These are phyloP conservation scores for Tiliacea citrago DNA, from an alignment of 2,888 invertebrate species.

Conservation along the genomic window DNA sequence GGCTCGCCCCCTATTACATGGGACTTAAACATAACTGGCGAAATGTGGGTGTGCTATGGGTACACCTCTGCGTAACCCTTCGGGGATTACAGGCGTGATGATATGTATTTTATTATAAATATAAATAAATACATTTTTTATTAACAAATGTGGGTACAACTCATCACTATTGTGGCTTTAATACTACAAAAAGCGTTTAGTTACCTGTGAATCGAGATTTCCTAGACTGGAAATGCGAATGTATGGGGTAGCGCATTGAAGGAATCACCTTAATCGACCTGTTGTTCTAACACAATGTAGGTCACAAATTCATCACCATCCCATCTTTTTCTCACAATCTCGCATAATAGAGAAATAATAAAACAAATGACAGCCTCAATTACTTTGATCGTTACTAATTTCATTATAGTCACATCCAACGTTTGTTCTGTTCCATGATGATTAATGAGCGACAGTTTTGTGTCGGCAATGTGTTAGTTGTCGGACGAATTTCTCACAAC, in stretches of 20 bases:
- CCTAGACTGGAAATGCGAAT: neutral
- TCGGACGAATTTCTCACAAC: conserved; percentile 51
- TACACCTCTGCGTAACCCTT: too few species aligned
- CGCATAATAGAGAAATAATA: conserved; percentile 55
- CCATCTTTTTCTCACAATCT: conserved; percentile 9
- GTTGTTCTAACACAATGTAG: conserved; percentile 15
- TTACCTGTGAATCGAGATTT: neutral
- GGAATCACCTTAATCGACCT: neutral
- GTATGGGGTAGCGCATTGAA: neutral
- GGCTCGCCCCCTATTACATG: too few species aligned
- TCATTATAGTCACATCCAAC: conserved; percentile 41
- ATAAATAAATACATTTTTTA: too few species aligned
- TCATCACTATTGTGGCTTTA: too few species aligned
- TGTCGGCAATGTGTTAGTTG: conserved; percentile 52
- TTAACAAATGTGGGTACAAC: too few species aligned
- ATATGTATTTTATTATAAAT: too few species aligned
- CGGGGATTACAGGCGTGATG: too few species aligned
- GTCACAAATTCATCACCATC: neutral
- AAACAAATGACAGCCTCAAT: conserved; percentile 38
- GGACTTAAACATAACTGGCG: too few species aligned
- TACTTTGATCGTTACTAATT: conserved; percentile 35
- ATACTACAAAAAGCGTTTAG: too few species aligned
- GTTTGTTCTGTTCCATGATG: conserved; percentile 54
- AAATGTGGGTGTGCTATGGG: too few species aligned
- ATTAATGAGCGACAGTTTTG: conserved; percentile 61